phyloP scores from a whole-genome alignment of 2,888 invertebrate genomes.

The Phaonia tiefii region DNA sequence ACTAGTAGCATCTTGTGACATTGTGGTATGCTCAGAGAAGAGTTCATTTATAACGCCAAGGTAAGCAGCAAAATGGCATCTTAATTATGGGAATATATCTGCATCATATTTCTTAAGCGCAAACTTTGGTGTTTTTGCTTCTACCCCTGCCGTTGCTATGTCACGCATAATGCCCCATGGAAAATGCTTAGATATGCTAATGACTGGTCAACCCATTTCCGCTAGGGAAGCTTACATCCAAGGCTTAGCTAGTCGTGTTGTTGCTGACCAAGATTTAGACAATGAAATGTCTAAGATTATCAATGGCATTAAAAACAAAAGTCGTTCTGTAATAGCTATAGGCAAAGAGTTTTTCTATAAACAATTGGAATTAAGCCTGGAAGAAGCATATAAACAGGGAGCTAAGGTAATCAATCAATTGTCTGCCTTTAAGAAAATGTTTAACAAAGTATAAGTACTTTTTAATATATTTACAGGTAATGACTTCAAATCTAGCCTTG shows the following conservation, averaged over 20 bases:
- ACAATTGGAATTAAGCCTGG: conserved; percentile 87
- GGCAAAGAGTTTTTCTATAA: conserved; percentile 95
- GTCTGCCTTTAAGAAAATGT: neutral
- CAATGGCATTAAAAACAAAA: conserved; percentile 88
- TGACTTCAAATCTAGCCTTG: conserved; percentile 91
- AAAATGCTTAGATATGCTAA: conserved; percentile 93
- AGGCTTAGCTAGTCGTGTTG: conserved; percentile 78
- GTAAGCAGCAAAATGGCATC: conserved; percentile 65
- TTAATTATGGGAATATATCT: neutral
- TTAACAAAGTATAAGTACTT: neutral
- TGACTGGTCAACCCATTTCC: conserved; percentile 91
- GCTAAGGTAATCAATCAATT: conserved; percentile 82
- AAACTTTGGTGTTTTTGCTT: conserved; percentile 96
- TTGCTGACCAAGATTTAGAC: conserved; percentile 82
- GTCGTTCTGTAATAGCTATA: conserved; percentile 89
- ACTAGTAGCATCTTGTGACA: conserved; percentile 95
- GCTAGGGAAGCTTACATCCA: conserved; percentile 90
- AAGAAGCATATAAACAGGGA: conserved; percentile 89
- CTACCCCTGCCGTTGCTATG: conserved; percentile 96
- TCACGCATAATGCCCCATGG: conserved; percentile 90
- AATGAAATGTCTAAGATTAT: conserved; percentile 85
- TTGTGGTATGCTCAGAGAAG: conserved; percentile 90
- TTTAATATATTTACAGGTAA: conserved; percentile 78
- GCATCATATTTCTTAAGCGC: conserved; percentile 82
- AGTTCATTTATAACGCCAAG: conserved; percentile 88